phyloP scores from a whole-genome alignment of 2,113 vertebrate species.

The Sminthopsis crassicaudata region DNA sequence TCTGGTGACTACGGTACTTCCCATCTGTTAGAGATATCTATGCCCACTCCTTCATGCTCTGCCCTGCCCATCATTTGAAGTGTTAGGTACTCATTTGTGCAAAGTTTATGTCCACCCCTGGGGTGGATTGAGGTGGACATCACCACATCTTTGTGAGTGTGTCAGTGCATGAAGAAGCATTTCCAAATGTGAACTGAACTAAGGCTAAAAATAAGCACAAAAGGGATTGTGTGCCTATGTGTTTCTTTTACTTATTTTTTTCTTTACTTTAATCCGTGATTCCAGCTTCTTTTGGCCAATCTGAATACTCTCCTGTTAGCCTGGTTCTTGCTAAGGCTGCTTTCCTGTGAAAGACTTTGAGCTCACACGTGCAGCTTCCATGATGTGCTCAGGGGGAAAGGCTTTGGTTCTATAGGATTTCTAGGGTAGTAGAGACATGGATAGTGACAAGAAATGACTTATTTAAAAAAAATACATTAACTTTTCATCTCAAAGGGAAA shows the following conservation, averaged over 20 bases:
- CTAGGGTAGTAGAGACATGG: not conserved
- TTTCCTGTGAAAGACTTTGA: not conserved
- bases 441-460: not conserved
- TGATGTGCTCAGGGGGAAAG: not conserved
- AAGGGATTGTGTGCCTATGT: not conserved
- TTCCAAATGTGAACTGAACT: not conserved
- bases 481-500: not conserved
- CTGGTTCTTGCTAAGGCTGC: not conserved
- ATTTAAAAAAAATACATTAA: not conserved
- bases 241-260: not conserved
- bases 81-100: rapidly evolving
- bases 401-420: not conserved
- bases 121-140: not conserved
- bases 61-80: rapidly evolving
- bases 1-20: not conserved
- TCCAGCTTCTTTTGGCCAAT: not conserved
- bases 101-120: rapidly evolving
- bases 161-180: not conserved
- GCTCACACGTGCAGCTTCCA: not conserved
- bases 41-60: not conserved
- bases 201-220: not conserved
- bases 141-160: too few relatives aligned
- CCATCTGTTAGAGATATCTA: not conserved
- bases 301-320: not conserved
- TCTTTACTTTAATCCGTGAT: not conserved